Evolutionary conservation across 92 coral and sea anemone species (phyloP), one percentile per base, ranked within the genome.

Genomic region (Zoanthus gigantus): DNA sequence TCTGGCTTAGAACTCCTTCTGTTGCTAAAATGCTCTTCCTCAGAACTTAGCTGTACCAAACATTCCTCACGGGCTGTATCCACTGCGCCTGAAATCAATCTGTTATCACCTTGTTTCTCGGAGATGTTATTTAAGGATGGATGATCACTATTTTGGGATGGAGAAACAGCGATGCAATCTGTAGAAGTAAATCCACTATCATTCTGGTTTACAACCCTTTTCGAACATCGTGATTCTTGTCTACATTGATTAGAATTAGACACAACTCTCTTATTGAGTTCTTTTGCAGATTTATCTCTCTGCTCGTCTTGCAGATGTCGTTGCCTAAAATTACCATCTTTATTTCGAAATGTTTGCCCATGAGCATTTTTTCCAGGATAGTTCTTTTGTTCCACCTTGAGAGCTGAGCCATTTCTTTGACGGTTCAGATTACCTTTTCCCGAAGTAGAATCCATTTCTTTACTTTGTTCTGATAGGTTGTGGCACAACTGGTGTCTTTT

Each of bases 171-270:
- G 14, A 61, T 23, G n/a, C 46, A 58, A 45, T 46, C 75, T 46
- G 58, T 47, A 45, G 85, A 81, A 45, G 85, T 81, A 71, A 66
- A 81, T 12, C 85, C 85, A 81, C 85, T 81, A 15, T 81, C 85
- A 9, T 81, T 81, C 15, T 66, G 85, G 48, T 9, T 45, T 65
- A 3, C 74, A 65, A 15, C 11, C 37, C 65, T 23, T 44, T 65
- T 60, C 46, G 45, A 47, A 7, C 16, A 60, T 8, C 45, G 74
- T 65, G 63, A 61, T 12, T 37, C 72, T 15, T 32, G 53, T 17
- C 54, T 58, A 81, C 15, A 48, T 68, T 66, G 46, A 66, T 66
- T 44, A 9, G 9, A 32, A 7, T 42, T 42, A 42, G 17, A 6
- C 42, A 16, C 57, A 4, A 12, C 50, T 18, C 50, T 48, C 10